Conservation (phyloP, 2,113 vertebrate species). For the Periophthalmodon schlosseri region DNA sequence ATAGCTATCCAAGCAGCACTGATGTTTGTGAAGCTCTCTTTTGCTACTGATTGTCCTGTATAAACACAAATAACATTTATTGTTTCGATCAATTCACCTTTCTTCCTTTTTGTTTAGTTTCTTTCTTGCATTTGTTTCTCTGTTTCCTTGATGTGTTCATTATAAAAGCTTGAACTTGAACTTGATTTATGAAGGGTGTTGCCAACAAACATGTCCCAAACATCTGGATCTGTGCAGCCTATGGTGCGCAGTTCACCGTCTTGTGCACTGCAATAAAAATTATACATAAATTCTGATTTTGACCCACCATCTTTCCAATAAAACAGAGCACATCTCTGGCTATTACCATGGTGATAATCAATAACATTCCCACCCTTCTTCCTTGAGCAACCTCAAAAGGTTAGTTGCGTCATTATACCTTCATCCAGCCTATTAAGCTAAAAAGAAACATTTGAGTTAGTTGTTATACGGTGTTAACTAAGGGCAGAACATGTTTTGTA, state of each 20-base stretch:
- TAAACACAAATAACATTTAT: background rate
- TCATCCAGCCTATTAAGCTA: constrained; percentile 18
- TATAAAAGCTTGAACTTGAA: constrained; percentile 21
- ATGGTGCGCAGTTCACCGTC: constrained; percentile 1
- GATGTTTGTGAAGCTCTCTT: background rate
- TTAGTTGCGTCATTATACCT: constrained; percentile 13
- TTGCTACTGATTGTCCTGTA: background rate
- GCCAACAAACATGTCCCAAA: constrained; percentile 40
- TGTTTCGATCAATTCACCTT: background rate
- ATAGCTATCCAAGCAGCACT: background rate
- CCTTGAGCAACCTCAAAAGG: constrained; percentile 17
- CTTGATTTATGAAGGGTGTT: constrained; percentile 57
- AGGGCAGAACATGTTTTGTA: constrained; percentile 11
- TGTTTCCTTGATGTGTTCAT: constrained; percentile 36
- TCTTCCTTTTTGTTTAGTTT: background rate
- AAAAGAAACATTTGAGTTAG: constrained; percentile 16
- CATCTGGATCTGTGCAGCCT: constrained; percentile 50
- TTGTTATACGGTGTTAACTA: constrained; percentile 4
- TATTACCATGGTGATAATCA: constrained; percentile 54
- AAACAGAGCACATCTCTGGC: constrained; percentile 34
- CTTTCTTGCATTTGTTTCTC: background rate
- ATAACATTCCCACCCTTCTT: constrained; percentile 57
- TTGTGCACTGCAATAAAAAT: constrained; percentile 18
- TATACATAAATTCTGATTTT: constrained; percentile 14
- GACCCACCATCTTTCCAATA: constrained; percentile 11